Evolutionary conservation across 2,888 invertebrate species (phyloP).

Genomic region (Lasiommata megera): DNA sequence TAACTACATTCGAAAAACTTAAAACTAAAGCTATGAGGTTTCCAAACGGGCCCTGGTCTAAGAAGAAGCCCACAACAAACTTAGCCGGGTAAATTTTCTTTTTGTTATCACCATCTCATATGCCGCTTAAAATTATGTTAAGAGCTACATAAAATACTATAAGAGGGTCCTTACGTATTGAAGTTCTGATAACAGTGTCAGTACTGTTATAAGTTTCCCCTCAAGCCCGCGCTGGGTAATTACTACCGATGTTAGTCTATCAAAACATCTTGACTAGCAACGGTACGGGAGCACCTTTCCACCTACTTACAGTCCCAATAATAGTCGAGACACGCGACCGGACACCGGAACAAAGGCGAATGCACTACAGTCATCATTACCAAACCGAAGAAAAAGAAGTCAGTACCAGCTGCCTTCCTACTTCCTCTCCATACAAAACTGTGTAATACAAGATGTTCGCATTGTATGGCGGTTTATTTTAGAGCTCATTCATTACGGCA

Average conservation of each 20-base stretch:
- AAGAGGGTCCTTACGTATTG: too few relatives aligned
- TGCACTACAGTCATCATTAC: slow-evolving; percentile 78
- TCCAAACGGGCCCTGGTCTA: too few relatives aligned
- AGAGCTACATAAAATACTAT: too few relatives aligned
- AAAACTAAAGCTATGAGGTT: too few relatives aligned
- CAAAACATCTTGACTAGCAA: slow-evolving; percentile 72
- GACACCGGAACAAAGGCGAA: slow-evolving; percentile 66
- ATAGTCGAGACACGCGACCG: slow-evolving; percentile 72
- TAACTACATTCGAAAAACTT: too few relatives aligned
- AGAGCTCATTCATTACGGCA: slow-evolving; percentile 73
- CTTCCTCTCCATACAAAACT: slow-evolving; percentile 74
- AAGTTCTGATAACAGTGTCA: not conserved
- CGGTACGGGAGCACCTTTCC: slow-evolving; percentile 76
- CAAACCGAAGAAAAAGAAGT: slow-evolving; percentile 65
- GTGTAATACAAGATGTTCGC: slow-evolving; percentile 74
- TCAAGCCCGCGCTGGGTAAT: slow-evolving; percentile 10
- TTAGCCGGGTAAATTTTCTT: too few relatives aligned
- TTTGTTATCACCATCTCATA: too few relatives aligned
- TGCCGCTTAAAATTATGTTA: too few relatives aligned
- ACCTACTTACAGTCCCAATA: slow-evolving; percentile 65
- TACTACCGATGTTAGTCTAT: slow-evolving; percentile 36
- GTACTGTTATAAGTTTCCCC: slow-evolving; percentile 3
- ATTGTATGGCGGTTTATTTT: slow-evolving; percentile 68
- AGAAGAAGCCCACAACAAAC: too few relatives aligned
- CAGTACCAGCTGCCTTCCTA: slow-evolving; percentile 74